Evolutionary conservation across 2,888 invertebrate species (phyloP), one percentile per base, ranked within the genome.

Genomic region (Allacma fusca): DNA sequence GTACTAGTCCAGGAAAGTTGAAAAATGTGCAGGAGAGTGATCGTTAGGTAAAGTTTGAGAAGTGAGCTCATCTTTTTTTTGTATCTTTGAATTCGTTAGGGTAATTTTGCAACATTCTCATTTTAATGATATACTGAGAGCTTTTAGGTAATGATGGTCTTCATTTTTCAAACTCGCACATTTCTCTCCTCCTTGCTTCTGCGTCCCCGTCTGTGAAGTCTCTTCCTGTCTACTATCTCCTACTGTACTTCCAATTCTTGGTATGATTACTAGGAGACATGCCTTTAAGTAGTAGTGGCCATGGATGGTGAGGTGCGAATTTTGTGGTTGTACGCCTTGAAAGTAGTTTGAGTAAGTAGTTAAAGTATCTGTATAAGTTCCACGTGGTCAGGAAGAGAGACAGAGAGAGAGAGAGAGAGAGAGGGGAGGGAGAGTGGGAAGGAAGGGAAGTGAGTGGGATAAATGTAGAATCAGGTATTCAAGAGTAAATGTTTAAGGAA

Each of bases 41-140:
- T 50, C 50, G n/a, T 50, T 50, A n/a, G 7, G 19, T 50, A 16
- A 50, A 50, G 19, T 50, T 50, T 50, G 50, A 50, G n/a, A 12
- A 50, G 5, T 9, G 16, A 50, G n/a, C 40, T 50, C 5, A 50
- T 12, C 12, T 65, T 28, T 28, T 65, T 28, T 28, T n/a, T 57
- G 24, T 57, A 71, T 57, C 26, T 71, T 50, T 71, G 21, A 57
- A 26, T 57, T 19, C 13, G 26, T 50, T 72, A 21, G 34, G 34
- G 72, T 59, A 72, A 62, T 72, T 71, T 71, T 50, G n/a, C 62
- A 9, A 57, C 19, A 34, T 72, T 72, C 72, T 62, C 62, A 72
- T 72, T 71, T 26, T n/a, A 40, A 28, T 28, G 71, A 71, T 24
- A 13, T 65, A 65, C 26, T 65, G 28, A 28, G 65, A 26, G 28